A percentile compares a stretch with the other conserved stretches of the same genome.
These are phyloP conservation scores for Blastobasis adustella DNA, from an alignment of 2,888 invertebrate genomes.

Conservation along the genomic window DNA sequence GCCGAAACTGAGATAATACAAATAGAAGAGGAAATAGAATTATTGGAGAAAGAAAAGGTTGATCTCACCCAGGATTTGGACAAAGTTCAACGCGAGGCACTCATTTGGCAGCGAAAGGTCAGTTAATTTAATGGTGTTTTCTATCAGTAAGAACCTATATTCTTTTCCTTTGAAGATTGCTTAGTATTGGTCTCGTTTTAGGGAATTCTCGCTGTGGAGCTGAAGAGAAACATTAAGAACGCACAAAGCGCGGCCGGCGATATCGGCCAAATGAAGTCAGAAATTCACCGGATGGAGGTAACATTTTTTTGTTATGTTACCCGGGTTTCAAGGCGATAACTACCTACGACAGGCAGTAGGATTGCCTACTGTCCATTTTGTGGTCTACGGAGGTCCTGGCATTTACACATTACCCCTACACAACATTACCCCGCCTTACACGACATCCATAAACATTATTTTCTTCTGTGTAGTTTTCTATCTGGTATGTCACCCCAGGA, in stretches of 20 bases:
- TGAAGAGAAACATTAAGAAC: constrained; percentile 78
- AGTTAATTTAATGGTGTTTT: not conserved
- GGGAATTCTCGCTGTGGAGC: constrained; percentile 80
- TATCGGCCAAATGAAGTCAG: constrained; percentile 83
- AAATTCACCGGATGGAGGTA: constrained; percentile 91
- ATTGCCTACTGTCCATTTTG: too few relatives aligned
- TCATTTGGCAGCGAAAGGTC: constrained; percentile 89
- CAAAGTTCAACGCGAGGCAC: constrained; percentile 77
- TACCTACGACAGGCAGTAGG: too few relatives aligned
- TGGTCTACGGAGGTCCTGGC: too few relatives aligned
- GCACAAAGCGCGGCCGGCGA: constrained; percentile 81
- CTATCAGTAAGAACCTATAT: not conserved
- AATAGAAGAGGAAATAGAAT: constrained; percentile 79
- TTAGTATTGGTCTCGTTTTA: constrained; percentile 17
- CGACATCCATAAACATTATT: too few relatives aligned
- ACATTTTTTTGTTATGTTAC: constrained; percentile 9
- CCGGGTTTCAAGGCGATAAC: too few relatives aligned
- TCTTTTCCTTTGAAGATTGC: not conserved
- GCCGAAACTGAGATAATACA: constrained; percentile 80
- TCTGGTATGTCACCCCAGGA: too few relatives aligned
- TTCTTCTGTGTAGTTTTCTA: too few relatives aligned
- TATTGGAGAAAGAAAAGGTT: constrained; percentile 79
- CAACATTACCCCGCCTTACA: too few relatives aligned
- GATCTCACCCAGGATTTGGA: constrained; percentile 78
- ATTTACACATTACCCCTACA: too few relatives aligned